Base-by-base conservation (phyloP, 1,140 invertebrate genomes). In the Solenopsis invicta region DNA sequence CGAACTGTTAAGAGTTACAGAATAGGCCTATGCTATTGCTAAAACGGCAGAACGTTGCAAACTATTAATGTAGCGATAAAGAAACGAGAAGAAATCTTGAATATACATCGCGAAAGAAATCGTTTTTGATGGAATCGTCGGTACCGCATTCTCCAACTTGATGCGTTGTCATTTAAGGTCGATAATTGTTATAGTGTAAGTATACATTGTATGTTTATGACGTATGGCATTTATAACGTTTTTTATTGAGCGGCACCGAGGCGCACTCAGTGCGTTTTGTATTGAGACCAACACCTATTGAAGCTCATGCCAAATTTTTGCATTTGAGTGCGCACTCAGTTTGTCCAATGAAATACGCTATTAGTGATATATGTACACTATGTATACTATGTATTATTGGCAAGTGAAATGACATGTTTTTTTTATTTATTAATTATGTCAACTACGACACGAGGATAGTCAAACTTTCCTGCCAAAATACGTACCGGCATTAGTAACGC, bases 111-210 rank as follows among this genome's bases (percentile, higher is more conserved):
- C 29, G 41, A 16, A 56, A 69, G 9, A 52, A 81, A 45, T n/a
- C n/a, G 18, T 13, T 54, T 69, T n/a, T 54, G 62, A 52, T n/a
- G 29, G 45, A 80, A 69, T 69, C 45, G 41, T 61, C 77, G 77
- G 48, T 77, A 21, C 21, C 37, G 21, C 37, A 41, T 77, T 45
- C 21, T 29, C 9, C 56, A 29, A 1, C 37, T 77, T 45, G 54
- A 62, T 61, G 75, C 56, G 21, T 62, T 62, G 37, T 64, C 64
- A 77, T 21, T 64, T 77, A 77, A 59, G 6, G 18, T 77, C 45
- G 37, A 13, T 77, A 77, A 45, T 77, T 4, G 8, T 75, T 45
- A 37, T 29, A 77, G 12, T 77, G 56, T 61, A 77, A 64, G 56
- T 9, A 48, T 77, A 77, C 66, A 69, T 5, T 48, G 34, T 77